Base-by-base conservation (phyloP, 2,888 invertebrate species). In the Ethmia dodecea region DNA sequence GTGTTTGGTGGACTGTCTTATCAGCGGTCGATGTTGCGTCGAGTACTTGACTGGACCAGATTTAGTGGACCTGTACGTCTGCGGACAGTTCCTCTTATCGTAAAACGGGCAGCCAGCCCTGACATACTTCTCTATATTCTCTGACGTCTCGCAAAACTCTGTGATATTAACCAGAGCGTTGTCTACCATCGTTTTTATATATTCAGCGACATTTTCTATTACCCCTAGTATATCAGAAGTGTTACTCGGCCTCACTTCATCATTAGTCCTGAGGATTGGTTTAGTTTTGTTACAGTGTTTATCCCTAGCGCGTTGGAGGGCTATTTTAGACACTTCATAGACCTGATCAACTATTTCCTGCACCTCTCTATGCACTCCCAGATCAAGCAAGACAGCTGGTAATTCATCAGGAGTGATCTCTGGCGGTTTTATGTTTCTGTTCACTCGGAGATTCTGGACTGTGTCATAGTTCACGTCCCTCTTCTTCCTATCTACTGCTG, bases 391-490 rank as follows among this genome's bases (percentile, higher is more conserved):
- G n/a, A 3, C 4, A 14, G 10, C 3, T n/a, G n/a, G 26, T 16
- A 12, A 32, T 28, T 0, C 5, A 0, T 40, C 37, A 8, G 39
- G 18, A 0, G 45, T 20, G 1, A 42, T 27, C 5, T 69, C 60
- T 1, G 80, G 76, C 1, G 75, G 70, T 0, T 73, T 81, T 3
- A 83, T 83, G 3, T 77, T 53, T 0, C 67, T 62, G 26, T 83
- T 84, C 0, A 79, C 71, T 35, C 83, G 52, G 14, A 83, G 45
- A 37, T 33, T 58, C 41, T 25, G 59, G 65, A 13, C 31, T 42
- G 9, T 16, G 1, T 35, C 31, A 0, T 3, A 5, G 8, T 31
- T 11, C 5, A 40, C 40, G 1, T 57, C 52, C 3, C 69, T 49
- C 30, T 64, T 67, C 28, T 40, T 56, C 13, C 74, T 61, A 0